These are phyloP conservation scores for Hippasteria phrygiana DNA, from an alignment of 53 echinoderm and acorn worm species.

Conservation along the genomic window DNA sequence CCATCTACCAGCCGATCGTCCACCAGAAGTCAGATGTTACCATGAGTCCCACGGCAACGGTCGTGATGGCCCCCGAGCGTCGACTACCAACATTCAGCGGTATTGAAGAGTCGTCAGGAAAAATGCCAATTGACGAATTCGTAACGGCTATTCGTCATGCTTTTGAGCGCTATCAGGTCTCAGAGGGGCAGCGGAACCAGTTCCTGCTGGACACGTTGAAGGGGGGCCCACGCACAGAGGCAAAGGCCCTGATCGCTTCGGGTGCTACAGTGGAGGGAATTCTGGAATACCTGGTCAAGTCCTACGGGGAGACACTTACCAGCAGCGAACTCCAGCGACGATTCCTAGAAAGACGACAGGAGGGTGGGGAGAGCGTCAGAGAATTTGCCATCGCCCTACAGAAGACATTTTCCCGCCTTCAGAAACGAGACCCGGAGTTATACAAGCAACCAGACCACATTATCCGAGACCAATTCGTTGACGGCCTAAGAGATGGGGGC, in stretches of 20 bases:
- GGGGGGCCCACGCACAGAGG: not conserved
- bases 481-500: not conserved
- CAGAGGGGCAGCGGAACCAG: too few relatives aligned
- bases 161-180: too few relatives aligned
- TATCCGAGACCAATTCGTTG: not conserved
- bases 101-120: too few relatives aligned
- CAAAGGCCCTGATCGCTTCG: not conserved
- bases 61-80: too few relatives aligned
- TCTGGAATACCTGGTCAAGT: not conserved
- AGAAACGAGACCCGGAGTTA: slow-evolving; percentile 5
- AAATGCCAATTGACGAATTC: too few relatives aligned
- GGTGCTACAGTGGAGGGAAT: not conserved
- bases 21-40: too few relatives aligned
- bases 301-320: not conserved
- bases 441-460: not conserved
- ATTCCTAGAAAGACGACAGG: not conserved
- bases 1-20: too few relatives aligned
- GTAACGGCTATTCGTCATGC: too few relatives aligned
- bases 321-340: slow-evolving; percentile 2
- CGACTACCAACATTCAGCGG: too few relatives aligned
- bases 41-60: too few relatives aligned
- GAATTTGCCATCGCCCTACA: slow-evolving; percentile 14
- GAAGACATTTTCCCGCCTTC: not conserved
- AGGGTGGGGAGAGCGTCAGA: not conserved
- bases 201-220: too few relatives aligned